phyloP scores from a whole-genome alignment of 2,797 vertebrate genomes.

The Aphelocoma californica region DNA sequence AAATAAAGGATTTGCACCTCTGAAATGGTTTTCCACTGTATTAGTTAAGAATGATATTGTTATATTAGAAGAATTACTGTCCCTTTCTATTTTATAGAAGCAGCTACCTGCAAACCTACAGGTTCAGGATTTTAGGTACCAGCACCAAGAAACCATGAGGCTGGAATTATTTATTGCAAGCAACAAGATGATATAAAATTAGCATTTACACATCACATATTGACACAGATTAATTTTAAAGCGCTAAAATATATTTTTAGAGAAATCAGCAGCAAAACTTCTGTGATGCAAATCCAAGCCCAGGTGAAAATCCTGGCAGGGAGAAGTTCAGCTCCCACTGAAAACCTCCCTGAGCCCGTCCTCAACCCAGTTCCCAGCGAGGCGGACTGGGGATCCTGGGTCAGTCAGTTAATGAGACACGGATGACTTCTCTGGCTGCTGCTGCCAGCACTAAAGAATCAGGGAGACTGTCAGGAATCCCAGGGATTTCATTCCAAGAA shows the following conservation, averaged over 20 bases:
- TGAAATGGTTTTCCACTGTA: neutral
- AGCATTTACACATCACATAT: neutral
- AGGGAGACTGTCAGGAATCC: neutral
- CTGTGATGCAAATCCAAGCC: neutral
- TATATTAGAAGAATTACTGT: neutral
- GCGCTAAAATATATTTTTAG: neutral
- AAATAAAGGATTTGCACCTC: neutral
- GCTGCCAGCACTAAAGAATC: neutral
- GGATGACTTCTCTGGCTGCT: neutral
- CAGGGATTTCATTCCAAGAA: neutral
- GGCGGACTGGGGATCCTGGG: neutral
- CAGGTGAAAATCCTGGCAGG: neutral
- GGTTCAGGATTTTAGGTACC: neutral
- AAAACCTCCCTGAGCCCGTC: neutral
- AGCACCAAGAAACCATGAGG: neutral
- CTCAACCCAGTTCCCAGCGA: neutral
- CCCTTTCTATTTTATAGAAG: neutral
- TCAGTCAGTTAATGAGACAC: neutral
- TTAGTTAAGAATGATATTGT: neutral
- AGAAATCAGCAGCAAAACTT: neutral
- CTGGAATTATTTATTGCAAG: neutral
- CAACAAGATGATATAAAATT: neutral
- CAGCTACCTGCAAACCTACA: neutral
- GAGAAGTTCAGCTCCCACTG: neutral
- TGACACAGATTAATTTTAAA: neutral